These are phyloP conservation scores for Pomacea maculata DNA, from an alignment of 1,140 invertebrate genomes.

Conservation along the genomic window DNA sequence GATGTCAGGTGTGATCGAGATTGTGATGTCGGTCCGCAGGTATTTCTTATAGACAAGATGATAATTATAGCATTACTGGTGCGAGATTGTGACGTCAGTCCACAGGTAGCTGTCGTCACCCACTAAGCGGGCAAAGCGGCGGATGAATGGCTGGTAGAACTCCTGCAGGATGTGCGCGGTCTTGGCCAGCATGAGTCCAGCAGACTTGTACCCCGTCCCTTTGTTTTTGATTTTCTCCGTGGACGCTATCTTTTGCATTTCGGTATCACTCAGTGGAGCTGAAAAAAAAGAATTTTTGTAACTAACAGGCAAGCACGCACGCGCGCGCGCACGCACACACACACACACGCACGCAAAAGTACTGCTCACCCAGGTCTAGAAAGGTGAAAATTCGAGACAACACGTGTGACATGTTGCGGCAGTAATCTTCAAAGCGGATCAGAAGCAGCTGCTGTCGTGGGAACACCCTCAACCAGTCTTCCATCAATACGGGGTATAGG, in stretches of 20 bases:
- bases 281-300: not conserved
- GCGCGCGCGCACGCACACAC: not conserved
- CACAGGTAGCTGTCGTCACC: not conserved
- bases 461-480: constrained; percentile 9
- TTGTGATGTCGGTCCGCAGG: no score
- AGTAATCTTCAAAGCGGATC: not conserved
- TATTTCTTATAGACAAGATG: no score
- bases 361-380: constrained; percentile 2
- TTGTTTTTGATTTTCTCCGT: not conserved
- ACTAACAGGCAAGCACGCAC: not conserved
- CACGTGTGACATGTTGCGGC: not conserved
- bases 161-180: not conserved
- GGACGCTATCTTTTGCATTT: not conserved
- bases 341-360: not conserved
- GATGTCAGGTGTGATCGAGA: no score
- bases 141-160: constrained; percentile 7
- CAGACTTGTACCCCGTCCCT: not conserved
- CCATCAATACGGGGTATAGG: not conserved
- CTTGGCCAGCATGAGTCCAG: not conserved
- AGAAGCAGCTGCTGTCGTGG: not conserved
- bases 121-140: not conserved
- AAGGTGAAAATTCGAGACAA: not conserved
- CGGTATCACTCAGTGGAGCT: not conserved
- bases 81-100: not conserved
- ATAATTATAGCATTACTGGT: no score